A percentile compares a stretch with the other conserved stretches of the same genome.
Conservation (phyloP, 2,888 invertebrate genomes). For the Hydrotaea cyrtoneurina region DNA sequence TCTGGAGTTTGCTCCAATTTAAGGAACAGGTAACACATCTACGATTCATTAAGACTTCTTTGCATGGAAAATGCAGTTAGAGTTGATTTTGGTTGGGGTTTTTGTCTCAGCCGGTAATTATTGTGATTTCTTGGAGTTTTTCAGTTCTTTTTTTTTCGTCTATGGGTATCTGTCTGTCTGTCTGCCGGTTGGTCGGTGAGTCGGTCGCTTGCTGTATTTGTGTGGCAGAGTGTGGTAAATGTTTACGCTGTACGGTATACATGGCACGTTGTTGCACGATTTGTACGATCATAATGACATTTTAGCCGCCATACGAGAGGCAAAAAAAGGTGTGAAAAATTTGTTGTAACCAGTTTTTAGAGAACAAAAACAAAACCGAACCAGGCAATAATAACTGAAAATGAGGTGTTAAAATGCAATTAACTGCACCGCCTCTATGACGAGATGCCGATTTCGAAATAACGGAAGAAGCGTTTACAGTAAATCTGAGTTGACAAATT, state of each 20-base stretch:
- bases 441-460: neutral
- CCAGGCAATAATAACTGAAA: neutral
- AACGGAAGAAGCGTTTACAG: neutral
- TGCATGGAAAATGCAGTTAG: constrained; percentile 45
- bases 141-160: neutral
- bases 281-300: constrained; percentile 18
- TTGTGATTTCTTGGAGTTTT: neutral
- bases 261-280: constrained; percentile 29
- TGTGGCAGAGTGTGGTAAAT: neutral
- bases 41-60: constrained; percentile 3
- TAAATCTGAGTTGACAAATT: neutral
- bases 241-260: constrained; percentile 11
- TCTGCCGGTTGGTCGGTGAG: neutral
- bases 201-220: too few species aligned
- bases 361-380: neutral
- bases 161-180: neutral
- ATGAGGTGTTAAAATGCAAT: constrained; percentile 18
- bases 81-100: constrained; percentile 7
- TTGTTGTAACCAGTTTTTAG: constrained; percentile 14
- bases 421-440: neutral
- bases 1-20: constrained; percentile 29
- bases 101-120: constrained; percentile 17
- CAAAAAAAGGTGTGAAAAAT: constrained; percentile 29
- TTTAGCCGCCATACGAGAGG: neutral
- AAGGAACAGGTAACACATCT: neutral